A percentile compares a stretch with the other conserved stretches of the same genome.
These are phyloP conservation scores for Brachionus sp. DNA, from an alignment of 1,140 invertebrate species.

Conservation along the genomic window DNA sequence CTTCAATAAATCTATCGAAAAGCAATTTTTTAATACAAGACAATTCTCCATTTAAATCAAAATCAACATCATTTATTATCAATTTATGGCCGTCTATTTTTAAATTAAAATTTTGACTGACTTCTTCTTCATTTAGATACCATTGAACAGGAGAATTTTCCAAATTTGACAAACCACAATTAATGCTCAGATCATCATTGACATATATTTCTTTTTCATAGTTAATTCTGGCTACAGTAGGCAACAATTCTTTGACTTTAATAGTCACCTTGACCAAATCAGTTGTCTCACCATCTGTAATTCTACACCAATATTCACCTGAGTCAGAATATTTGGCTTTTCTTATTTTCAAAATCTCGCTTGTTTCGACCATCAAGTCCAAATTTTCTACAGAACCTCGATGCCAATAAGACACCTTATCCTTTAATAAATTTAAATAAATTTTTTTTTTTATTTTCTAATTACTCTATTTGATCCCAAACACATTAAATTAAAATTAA, in stretches of 20 bases:
- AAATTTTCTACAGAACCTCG: not conserved
- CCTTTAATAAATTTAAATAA: not conserved
- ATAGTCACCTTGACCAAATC: not conserved
- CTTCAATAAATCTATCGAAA: not conserved
- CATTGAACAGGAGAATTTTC: constrained; percentile 21
- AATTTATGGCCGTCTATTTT: not conserved
- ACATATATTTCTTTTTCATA: not conserved
- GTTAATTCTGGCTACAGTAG: not conserved
- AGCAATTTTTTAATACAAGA: constrained; percentile 22
- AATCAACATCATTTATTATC: not conserved
- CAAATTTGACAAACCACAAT: not conserved
- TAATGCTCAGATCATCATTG: not conserved
- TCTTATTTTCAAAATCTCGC: constrained; percentile 2
- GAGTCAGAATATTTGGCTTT: not conserved
- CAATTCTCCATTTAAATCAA: not conserved
- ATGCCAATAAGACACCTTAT: not conserved
- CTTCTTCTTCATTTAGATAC: not conserved
- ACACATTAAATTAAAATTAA: constrained; percentile 1
- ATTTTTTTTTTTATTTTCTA: not conserved
- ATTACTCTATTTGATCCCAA: not conserved
- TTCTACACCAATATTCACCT: constrained; percentile 1
- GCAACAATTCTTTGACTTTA: not conserved
- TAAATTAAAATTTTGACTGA: not conserved
- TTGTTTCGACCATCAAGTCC: not conserved
- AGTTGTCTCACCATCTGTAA: not conserved